Percentiles rank a stretch among this genome's conserved stretches.
Conservation (phyloP, 2,113 vertebrate genomes). For the Siphamia tubifer region DNA sequence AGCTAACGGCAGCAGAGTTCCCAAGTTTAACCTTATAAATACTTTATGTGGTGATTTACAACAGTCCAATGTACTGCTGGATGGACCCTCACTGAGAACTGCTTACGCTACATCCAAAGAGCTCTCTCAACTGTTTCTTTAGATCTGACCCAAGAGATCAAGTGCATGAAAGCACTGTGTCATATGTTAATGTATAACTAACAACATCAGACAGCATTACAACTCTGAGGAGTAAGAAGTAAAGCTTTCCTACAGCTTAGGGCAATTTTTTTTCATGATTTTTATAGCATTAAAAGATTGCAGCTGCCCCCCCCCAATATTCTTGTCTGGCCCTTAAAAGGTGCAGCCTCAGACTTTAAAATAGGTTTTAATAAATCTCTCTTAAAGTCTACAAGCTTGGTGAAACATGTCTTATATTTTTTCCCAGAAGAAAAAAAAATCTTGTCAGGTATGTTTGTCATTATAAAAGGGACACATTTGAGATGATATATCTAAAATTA, state of each 20-base stretch:
- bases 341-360: no score
- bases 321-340: no score
- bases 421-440: no score
- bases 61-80: constrained; percentile 45
- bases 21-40: constrained; percentile 76
- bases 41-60: constrained; percentile 71
- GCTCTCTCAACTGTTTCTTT: constrained; percentile 21
- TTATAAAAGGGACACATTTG: no score
- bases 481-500: no score
- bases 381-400: no score
- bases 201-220: neutral
- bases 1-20: constrained; percentile 65
- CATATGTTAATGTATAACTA: neutral
- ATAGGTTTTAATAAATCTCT: no score
- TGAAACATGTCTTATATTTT: no score
- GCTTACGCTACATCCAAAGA: constrained; percentile 2
- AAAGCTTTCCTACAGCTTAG: neutral
- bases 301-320: no score
- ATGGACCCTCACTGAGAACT: constrained; percentile 16
- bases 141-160: constrained; percentile 1
- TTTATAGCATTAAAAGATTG: no score
- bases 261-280: no score
- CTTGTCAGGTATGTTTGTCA: no score
- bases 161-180: neutral
- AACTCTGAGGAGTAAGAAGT: neutral